phyloP scores from a whole-genome alignment of 2,797 vertebrate species.

The Rhyacichthys aspro region DNA sequence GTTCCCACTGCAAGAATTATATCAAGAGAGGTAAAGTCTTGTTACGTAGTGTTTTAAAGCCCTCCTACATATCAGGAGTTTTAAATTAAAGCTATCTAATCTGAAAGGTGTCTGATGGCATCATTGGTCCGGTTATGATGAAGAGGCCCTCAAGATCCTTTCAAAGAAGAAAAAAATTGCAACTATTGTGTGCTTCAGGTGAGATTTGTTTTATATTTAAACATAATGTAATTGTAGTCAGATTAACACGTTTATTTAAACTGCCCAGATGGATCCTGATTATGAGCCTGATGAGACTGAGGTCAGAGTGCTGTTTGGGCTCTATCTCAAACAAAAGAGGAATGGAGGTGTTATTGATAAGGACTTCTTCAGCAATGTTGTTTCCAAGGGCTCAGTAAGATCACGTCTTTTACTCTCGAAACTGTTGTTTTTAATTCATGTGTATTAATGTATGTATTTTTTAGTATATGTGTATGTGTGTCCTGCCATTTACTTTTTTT shows the following conservation, averaged over 20 bases:
- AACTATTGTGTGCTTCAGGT: constrained; percentile 95
- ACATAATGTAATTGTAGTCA: background rate
- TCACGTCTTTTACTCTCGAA: background rate
- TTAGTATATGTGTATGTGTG: no score
- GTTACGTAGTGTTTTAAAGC: background rate
- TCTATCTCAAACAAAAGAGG: constrained; percentile 92
- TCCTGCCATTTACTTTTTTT: no score
- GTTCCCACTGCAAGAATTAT: constrained; percentile 95
- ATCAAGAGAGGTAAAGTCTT: constrained; percentile 90
- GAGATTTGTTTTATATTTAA: background rate
- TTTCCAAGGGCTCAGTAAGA: constrained; percentile 87
- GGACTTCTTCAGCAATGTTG: constrained; percentile 88
- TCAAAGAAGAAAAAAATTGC: constrained; percentile 95
- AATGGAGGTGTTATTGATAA: constrained; percentile 83
- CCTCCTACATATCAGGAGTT: background rate
- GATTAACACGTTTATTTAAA: background rate
- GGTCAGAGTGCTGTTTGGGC: constrained; percentile 90
- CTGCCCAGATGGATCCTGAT: constrained; percentile 87
- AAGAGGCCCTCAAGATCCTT: constrained; percentile 93
- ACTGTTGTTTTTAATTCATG: background rate
- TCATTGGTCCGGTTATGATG: constrained; percentile 94
- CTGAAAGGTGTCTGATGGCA: constrained; percentile 93
- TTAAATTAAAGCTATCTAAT: background rate
- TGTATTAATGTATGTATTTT: background rate
- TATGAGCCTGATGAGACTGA: constrained; percentile 90